These are phyloP conservation scores for Podiceps cristatus DNA, from an alignment of 2,113 vertebrate genomes.

Conservation along the genomic window DNA sequence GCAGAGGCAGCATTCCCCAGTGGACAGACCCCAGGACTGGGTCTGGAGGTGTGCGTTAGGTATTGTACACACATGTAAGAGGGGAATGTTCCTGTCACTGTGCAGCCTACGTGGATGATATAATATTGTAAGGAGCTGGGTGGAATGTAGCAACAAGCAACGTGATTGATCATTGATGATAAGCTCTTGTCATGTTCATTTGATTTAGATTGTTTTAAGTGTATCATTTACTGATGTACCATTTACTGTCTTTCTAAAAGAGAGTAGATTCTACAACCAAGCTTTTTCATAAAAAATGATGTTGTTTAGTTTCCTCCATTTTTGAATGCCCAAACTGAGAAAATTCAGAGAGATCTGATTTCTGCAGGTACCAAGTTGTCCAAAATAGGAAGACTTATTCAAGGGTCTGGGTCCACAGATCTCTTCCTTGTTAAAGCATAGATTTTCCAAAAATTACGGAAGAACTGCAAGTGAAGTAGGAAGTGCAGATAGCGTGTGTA, in stretches of 20 bases:
- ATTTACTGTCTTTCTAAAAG: neutral
- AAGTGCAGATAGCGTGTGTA: too few species aligned
- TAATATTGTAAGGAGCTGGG: constrained; percentile 50
- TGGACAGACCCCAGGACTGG: constrained; percentile 3
- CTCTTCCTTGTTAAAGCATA: neutral
- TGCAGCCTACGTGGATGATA: neutral
- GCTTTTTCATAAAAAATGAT: neutral
- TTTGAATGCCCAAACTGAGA: neutral
- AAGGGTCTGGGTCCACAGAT: neutral
- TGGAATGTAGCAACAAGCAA: constrained; percentile 63
- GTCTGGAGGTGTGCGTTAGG: neutral
- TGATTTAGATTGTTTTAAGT: constrained; percentile 70
- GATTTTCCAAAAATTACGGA: neutral
- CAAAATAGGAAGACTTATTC: neutral
- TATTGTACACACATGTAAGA: neutral
- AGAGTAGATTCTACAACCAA: neutral
- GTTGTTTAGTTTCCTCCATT: neutral
- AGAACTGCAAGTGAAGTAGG: neutral
- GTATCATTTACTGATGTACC: constrained; percentile 37
- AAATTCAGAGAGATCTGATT: neutral
- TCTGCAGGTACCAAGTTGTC: neutral
- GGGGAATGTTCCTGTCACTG: constrained; percentile 20
- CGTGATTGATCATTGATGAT: constrained; percentile 64
- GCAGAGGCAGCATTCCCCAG: neutral
- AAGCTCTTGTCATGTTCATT: constrained; percentile 65